Conservation (phyloP, 2,888 invertebrate genomes). For the Folsomia candida region DNA sequence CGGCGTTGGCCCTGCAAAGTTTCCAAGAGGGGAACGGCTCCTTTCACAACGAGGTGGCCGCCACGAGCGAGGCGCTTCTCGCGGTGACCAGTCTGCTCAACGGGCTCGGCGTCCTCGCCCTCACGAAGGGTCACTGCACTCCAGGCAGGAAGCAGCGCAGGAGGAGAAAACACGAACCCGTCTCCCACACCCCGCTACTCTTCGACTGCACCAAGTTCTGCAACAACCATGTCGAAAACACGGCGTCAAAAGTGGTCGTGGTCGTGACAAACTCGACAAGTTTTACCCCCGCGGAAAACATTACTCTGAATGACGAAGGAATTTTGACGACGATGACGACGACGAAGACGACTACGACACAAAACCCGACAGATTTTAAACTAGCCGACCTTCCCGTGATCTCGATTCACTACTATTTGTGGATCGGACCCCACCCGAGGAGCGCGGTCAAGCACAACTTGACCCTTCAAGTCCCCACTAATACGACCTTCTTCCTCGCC, state of each 20-base stretch:
- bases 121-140: conserved; percentile 39
- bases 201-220: not conserved
- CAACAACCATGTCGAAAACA: not conserved
- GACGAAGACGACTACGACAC: no score
- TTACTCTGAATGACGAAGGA: no score
- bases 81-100: conserved; percentile 49
- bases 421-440: conserved; percentile 78
- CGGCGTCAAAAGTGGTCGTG: not conserved
- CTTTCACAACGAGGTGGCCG: conserved; percentile 60
- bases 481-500: conserved; percentile 64
- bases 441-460: conserved; percentile 73
- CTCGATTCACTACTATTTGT: conserved; percentile 81
- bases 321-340: no score
- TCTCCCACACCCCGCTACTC: not conserved
- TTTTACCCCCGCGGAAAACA: no score
- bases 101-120: conserved; percentile 42
- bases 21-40: conserved; percentile 75
- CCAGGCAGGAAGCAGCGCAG: conserved; percentile 61
- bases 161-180: conserved; percentile 51
- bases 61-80: conserved; percentile 47
- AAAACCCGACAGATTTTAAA: no score
- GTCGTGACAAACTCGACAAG: not conserved
- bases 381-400: no score
- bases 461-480: conserved; percentile 71
- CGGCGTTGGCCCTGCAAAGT: conserved; percentile 70